Percentiles rank a stretch among this genome's conserved stretches.
Evolutionary conservation across 2,797 vertebrate genomes (phyloP).

Genomic region (Rhinophrynus dorsalis): DNA sequence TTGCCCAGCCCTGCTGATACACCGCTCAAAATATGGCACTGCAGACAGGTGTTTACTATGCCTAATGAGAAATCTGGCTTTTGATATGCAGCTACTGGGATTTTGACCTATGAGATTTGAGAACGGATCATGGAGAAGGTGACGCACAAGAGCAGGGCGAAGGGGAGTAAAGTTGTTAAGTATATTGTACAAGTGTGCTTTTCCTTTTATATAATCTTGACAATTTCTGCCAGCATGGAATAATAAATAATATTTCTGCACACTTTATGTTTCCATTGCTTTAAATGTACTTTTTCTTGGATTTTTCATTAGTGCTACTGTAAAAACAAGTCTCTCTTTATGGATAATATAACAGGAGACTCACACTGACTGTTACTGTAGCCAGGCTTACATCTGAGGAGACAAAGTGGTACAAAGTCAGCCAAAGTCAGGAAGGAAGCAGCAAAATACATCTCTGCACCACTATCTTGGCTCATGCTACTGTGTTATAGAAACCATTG

Average conservation of each 20-base stretch:
- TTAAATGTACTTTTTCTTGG: slow-evolving; percentile 1
- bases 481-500: slow-evolving; percentile 31
- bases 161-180: no score
- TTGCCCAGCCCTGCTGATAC: no score
- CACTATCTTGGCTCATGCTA: slow-evolving; percentile 27
- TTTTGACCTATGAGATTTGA: no score
- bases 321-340: slow-evolving; percentile 14
- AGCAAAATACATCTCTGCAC: slow-evolving; percentile 35
- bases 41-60: no score
- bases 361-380: slow-evolving; percentile 6
- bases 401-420: slow-evolving; percentile 23
- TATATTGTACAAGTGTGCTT: no score
- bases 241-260: not conserved
- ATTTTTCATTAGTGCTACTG: slow-evolving; percentile 5
- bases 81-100: no score
- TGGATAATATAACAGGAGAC: slow-evolving; percentile 15
- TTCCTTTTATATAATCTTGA: no score
- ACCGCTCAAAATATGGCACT: no score
- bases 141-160: no score
- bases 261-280: not conserved
- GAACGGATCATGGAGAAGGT: no score
- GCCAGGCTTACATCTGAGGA: slow-evolving; percentile 27
- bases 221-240: not conserved
- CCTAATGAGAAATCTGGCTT: no score
- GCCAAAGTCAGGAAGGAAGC: slow-evolving; percentile 44